Base-by-base conservation (phyloP, 92 coral and sea anemone species). In the Siderastrea siderea region DNA sequence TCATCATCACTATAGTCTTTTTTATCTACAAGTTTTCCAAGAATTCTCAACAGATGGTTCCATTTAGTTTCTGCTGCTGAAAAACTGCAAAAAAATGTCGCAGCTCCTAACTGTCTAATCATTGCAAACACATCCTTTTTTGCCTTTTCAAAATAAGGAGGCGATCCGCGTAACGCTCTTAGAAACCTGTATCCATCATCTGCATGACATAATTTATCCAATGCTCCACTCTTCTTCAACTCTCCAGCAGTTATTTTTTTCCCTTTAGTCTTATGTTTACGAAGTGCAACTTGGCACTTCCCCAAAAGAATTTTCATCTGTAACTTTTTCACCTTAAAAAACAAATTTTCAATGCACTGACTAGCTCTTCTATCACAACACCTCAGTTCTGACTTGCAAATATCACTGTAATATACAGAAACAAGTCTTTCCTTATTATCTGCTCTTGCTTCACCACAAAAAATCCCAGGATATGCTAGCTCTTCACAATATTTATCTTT, bases 231-330 rank as follows among this genome's bases (percentile, higher is more conserved):
- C 72, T 81, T 77, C 75, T 93, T 93, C 59, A 93, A 86, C 13
- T 93, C 84, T 7, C 93, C 91, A 54, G 95, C 95, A 66, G 75
- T 93, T 46, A 93, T 57, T 75, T 75, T 80, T 58, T 63, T 80
- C 50, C 60, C 71, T 47, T 73, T 90, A 16, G 74, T 75, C 81
- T 86, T 75, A 78, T 70, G 77, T 68, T 90, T 89, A 78, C 88
- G 82, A 12, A 90, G 74, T 13, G 90, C 93, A 64, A 84, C 55
- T 46, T 79, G 91, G 6, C 70, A 93, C 38, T 93, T 88, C 1
- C 95, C 83, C 11, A 92, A 69, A 10, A 84, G 80, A 3, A 92
- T 92, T 89, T 90, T 93, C 95, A 90, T 93, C 63, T 90, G 94
- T 79, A 93, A 75, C 71, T 90, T 93, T 70, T 89, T 90, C 4